Base-by-base conservation (phyloP, 1,140 invertebrate genomes). In the Drosophila novamexicana region DNA sequence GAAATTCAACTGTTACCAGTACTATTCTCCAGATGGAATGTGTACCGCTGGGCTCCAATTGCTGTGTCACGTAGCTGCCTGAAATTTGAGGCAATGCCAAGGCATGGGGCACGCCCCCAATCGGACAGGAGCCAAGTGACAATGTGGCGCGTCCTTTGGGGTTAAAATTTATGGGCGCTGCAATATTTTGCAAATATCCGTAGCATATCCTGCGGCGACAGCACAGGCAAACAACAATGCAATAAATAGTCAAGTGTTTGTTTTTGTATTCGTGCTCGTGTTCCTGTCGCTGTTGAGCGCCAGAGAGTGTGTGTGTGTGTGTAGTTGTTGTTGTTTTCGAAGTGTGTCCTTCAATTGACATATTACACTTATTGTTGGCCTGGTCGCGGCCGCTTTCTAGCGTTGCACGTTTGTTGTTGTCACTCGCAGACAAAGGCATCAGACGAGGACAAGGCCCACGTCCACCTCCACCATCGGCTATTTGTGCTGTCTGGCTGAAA, bases 121-220 rank as follows among this genome's bases (percentile, higher is more conserved):
- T 8, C 39, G 16, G 29, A 7, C 44, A 29, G 32, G 39, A 12
- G 40, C 45, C 62, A 40, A 68, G 64, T 73, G 70, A 61, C 70
- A 67, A 62, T 75, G 37, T 70, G 58, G 66, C 50, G 50, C 59
- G 66, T 77, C 69, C 81, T 86, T 86, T 79, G 74, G 82, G 72
- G 22, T 39, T 77, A 79, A 77, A 89, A 88, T 88, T 88, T 88
- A 88, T 88, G 83, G 84, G 76, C 70, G 81, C 77, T 89, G 84
- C 84, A 88, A 88, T 88, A 88, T 88, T 88, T 88, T 89, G 84
- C 84, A 88, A 88, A 88, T 84, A 88, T 83, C 84, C 81, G 61
- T 88, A 75, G 84, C 77, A 89, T 89, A 89, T 88, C 84, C 84
- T 88, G 84, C 81, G 84, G 84, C 85, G 84, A 79, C 83, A 86